phyloP scores from a whole-genome alignment of 2,888 invertebrate genomes.

The Phymatocera aterrima region DNA sequence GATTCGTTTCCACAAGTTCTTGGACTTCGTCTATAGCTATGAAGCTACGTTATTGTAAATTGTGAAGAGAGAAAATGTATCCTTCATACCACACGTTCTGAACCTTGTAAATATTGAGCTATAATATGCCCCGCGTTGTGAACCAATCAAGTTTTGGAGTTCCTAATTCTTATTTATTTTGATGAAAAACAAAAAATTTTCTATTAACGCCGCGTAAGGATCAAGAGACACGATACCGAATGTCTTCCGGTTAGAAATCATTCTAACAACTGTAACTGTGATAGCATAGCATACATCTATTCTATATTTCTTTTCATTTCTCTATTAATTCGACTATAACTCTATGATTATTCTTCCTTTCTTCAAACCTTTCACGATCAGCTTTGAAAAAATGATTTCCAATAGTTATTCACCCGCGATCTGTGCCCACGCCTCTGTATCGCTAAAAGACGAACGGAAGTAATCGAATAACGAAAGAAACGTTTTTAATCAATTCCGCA shows the following conservation, averaged over 20 bases:
- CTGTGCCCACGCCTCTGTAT: too few relatives aligned
- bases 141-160: slow-evolving; percentile 1
- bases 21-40: neutral
- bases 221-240: slow-evolving; percentile 22
- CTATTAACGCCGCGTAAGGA: slow-evolving; percentile 31
- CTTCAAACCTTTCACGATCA: neutral
- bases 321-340: neutral
- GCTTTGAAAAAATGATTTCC: too few relatives aligned
- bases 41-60: neutral
- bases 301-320: slow-evolving; percentile 48
- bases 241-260: slow-evolving; percentile 5
- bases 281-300: slow-evolving; percentile 50
- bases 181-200: slow-evolving; percentile 8
- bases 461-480: too few relatives aligned
- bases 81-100: too few relatives aligned
- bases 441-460: too few relatives aligned
- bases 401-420: too few relatives aligned
- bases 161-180: slow-evolving; percentile 22
- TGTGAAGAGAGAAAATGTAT: neutral
- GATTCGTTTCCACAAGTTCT: slow-evolving; percentile 8
- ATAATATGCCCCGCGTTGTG: neutral
- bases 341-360: neutral
- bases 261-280: slow-evolving; percentile 36
- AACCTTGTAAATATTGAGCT: slow-evolving; percentile 31
- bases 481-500: too few relatives aligned